Evolutionary conservation across 2,797 vertebrate species (phyloP).

Genomic region (Propithecus perrieri): DNA sequence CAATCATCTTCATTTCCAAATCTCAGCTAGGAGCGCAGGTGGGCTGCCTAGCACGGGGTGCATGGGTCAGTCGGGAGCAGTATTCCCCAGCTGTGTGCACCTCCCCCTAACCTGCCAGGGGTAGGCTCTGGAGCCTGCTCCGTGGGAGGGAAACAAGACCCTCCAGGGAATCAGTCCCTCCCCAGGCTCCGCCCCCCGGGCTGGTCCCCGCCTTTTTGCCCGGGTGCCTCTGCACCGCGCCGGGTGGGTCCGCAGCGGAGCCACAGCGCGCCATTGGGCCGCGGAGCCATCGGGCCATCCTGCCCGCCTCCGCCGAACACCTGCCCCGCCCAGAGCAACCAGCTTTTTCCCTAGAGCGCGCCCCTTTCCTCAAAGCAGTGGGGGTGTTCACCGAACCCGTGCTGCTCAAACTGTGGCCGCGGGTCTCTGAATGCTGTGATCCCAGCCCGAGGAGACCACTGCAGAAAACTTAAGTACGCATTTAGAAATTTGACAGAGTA

Average conservation of each 20-base stretch:
- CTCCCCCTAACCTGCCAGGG: not conserved
- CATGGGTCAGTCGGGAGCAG: too few species aligned
- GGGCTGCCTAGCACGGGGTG: not conserved
- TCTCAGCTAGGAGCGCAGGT: not conserved
- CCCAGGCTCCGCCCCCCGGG: not conserved
- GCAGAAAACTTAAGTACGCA: not conserved
- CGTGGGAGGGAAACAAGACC: accelerated
- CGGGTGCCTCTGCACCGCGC: not conserved
- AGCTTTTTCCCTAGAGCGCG: not conserved
- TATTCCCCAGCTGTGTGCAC: too few species aligned
- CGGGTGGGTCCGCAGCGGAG: not conserved
- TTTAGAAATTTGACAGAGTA: not conserved
- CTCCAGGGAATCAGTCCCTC: accelerated
- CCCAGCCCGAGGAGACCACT: not conserved
- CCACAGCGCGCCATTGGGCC: not conserved
- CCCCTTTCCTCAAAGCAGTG: not conserved
- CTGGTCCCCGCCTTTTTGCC: not conserved
- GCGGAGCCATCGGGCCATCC: not conserved
- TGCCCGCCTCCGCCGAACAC: not conserved
- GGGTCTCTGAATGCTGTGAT: not conserved
- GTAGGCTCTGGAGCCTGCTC: not conserved
- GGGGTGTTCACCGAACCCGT: not conserved
- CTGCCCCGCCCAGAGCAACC: not conserved
- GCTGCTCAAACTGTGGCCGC: not conserved
- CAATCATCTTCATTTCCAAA: not conserved